Evolutionary conservation across 2,797 vertebrate species (phyloP).

Genomic region (Pseudotriccus pelzelni): DNA sequence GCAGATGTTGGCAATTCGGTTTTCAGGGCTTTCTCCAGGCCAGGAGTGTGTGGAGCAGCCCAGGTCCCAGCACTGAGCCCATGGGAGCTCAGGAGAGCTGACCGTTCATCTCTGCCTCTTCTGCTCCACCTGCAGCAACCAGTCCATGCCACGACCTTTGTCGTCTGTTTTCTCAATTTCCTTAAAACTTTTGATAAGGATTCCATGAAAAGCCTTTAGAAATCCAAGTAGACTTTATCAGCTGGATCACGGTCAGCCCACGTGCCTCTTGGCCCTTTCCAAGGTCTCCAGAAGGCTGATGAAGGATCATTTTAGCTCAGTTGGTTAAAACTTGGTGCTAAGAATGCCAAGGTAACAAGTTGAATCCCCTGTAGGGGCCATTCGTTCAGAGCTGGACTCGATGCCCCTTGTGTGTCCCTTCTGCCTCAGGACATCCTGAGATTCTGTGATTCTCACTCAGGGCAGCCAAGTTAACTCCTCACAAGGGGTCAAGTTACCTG

Average conservation of each 20-base stretch:
- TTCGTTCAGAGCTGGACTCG: background rate
- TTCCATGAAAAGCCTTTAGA: background rate
- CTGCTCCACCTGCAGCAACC: background rate
- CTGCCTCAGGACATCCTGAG: background rate
- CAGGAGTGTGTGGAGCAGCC: background rate
- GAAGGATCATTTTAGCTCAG: background rate
- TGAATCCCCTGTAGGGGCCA: background rate
- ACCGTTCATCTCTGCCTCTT: background rate
- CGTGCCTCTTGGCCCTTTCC: background rate
- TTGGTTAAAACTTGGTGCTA: background rate
- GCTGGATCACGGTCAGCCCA: rapidly evolving
- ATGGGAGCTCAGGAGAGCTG: background rate
- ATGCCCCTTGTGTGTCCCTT: background rate
- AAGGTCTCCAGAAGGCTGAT: background rate
- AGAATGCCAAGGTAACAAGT: background rate
- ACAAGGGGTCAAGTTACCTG: rapidly evolving
- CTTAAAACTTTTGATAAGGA: background rate
- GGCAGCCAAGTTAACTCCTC: background rate
- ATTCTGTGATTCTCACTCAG: background rate
- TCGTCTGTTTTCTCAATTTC: background rate
- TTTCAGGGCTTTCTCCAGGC: background rate
- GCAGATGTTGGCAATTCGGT: background rate
- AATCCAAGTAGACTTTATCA: background rate
- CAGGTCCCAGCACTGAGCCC: background rate
- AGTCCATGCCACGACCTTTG: background rate